These are phyloP conservation scores for Hepsetus odoe DNA, from an alignment of 2,113 vertebrate species.

Conservation along the genomic window DNA sequence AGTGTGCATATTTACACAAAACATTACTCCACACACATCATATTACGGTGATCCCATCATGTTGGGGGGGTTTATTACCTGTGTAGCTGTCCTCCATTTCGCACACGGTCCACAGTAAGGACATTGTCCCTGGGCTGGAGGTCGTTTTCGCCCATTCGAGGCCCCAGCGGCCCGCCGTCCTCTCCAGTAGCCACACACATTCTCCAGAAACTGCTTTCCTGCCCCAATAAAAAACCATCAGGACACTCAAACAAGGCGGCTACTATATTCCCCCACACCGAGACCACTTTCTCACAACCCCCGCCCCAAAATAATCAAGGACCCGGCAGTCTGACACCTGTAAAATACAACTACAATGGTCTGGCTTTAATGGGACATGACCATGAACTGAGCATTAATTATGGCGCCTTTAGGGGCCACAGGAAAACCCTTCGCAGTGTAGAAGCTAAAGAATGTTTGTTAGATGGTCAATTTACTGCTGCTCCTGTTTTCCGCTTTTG, in stretches of 20 bases:
- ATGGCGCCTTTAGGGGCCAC: constrained; percentile 21
- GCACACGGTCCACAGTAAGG: constrained; percentile 53
- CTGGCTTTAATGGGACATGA: constrained; percentile 51
- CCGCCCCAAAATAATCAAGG: constrained; percentile 44
- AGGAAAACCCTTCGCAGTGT: constrained; percentile 7
- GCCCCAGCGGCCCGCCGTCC: constrained; percentile 58
- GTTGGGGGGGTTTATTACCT: constrained; percentile 66
- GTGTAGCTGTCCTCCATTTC: constrained; percentile 59
- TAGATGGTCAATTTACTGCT: too few species aligned
- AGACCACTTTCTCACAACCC: constrained; percentile 44
- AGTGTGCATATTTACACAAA: constrained; percentile 27
- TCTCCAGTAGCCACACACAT: constrained; percentile 75
- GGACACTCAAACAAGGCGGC: constrained; percentile 48
- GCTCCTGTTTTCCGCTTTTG: too few species aligned
- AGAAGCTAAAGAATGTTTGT: not conserved
- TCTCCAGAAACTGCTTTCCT: constrained; percentile 85
- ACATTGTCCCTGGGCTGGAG: constrained; percentile 62
- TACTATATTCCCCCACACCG: constrained; percentile 38
- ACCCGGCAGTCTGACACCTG: constrained; percentile 32
- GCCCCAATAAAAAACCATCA: constrained; percentile 51
- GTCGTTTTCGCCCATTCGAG: constrained; percentile 67
- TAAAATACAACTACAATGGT: constrained; percentile 41
- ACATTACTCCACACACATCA: constrained; percentile 28
- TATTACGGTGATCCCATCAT: not conserved
- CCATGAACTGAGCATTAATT: constrained; percentile 34